phyloP scores from a whole-genome alignment of 2,888 invertebrate species.

The Poecilobothrus nobilitatus region DNA sequence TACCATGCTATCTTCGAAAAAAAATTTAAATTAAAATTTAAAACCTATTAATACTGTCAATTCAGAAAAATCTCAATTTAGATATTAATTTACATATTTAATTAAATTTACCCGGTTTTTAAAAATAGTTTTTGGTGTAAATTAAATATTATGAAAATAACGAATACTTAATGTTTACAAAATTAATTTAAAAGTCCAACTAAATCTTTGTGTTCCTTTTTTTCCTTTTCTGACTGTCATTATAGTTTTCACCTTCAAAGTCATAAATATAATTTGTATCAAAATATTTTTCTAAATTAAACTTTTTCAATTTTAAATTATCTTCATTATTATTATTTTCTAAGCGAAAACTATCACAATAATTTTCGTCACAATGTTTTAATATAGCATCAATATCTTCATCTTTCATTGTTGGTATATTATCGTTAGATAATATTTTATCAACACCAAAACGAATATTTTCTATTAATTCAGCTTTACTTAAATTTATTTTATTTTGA shows the following conservation, averaged over 20 bases:
- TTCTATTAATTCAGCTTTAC: slow-evolving; percentile 92
- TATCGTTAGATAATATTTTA: slow-evolving; percentile 90
- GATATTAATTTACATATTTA: no score
- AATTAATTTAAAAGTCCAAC: no score
- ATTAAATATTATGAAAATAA: no score
- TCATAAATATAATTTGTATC: slow-evolving; percentile 67
- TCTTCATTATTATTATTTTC: slow-evolving; percentile 58
- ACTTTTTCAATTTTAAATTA: slow-evolving; percentile 81
- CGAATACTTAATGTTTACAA: no score
- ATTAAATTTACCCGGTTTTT: no score
- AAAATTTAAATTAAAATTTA: no score
- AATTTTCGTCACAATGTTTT: slow-evolving; percentile 76
- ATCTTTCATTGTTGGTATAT: slow-evolving; percentile 79
- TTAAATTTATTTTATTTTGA: slow-evolving; percentile 72
- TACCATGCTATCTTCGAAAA: no score
- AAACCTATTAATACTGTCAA: no score
- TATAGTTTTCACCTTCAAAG: slow-evolving; percentile 94
- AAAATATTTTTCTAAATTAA: slow-evolving; percentile 68
- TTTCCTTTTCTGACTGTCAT: slow-evolving; percentile 32
- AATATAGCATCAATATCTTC: slow-evolving; percentile 90
- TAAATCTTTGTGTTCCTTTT: no score
- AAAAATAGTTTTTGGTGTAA: no score
- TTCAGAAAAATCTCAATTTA: no score
- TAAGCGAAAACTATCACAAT: slow-evolving; percentile 39
- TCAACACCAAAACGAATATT: slow-evolving; percentile 98